A percentile compares a stretch with the other conserved stretches of the same genome.
Conservation (phyloP, 2,113 vertebrate genomes). For the Microcebus ravelobensis region DNA sequence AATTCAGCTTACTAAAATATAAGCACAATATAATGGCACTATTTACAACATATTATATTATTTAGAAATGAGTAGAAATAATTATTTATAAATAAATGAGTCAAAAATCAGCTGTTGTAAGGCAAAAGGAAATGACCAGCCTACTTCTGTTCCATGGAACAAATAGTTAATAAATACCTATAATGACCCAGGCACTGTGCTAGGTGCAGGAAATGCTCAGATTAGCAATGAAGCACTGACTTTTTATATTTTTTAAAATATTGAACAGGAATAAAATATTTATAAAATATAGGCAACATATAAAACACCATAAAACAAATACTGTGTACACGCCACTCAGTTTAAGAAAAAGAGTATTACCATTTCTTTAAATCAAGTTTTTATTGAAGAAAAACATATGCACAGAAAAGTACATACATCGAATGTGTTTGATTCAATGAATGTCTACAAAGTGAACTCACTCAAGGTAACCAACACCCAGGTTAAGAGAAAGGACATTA, state of each 20-base stretch:
- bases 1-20: slow-evolving; percentile 24
- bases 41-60: background rate
- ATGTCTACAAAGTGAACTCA: slow-evolving; percentile 11
- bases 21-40: background rate
- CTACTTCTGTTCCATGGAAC: background rate
- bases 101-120: background rate
- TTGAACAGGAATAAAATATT: background rate
- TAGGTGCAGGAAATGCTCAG: background rate
- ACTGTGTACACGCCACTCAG: background rate
- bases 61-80: slow-evolving; percentile 34
- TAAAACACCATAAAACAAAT: background rate
- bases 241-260: background rate
- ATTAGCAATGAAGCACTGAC: background rate
- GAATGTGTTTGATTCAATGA: background rate
- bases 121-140: background rate
- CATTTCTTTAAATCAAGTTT: slow-evolving; percentile 51
- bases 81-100: slow-evolving; percentile 32
- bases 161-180: background rate
- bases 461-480: background rate
- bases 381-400: slow-evolving; percentile 42
- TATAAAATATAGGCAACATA: background rate
- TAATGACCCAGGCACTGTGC: background rate
- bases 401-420: background rate
- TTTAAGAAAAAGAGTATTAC: slow-evolving; percentile 38
- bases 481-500: background rate